Conservation (phyloP, 2,113 vertebrate species). For the Polypterus senegalus region DNA sequence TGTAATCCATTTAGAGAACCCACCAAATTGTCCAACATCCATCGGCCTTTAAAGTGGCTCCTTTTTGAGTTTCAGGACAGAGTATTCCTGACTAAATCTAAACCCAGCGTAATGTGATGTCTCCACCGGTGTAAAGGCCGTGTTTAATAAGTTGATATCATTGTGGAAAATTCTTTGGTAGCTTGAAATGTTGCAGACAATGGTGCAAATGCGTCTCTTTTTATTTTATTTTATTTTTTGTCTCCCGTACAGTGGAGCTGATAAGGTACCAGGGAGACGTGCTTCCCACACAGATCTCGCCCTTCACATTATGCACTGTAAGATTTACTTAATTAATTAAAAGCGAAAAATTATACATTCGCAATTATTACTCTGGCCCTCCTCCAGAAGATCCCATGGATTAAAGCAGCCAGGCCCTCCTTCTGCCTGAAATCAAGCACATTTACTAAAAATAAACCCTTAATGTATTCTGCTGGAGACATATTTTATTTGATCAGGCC, state of each 20-base stretch:
- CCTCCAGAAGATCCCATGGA: not conserved
- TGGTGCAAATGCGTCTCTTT: no score
- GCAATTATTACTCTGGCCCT: not conserved
- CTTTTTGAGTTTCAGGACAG: no score
- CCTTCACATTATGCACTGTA: not conserved
- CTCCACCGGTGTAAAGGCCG: no score
- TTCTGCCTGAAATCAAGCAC: not conserved
- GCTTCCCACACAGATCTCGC: not conserved
- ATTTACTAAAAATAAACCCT: not conserved
- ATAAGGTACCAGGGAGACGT: not conserved
- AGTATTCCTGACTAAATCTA: no score
- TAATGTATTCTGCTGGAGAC: not conserved
- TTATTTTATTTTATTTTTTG: not conserved
- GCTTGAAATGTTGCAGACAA: no score
- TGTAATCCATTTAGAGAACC: no score
- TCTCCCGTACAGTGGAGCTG: not conserved
- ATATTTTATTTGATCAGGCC: not conserved
- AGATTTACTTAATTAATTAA: not conserved
- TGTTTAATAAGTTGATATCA: no score
- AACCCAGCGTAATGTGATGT: no score
- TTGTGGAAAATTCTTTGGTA: no score
- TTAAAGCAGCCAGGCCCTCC: not conserved
- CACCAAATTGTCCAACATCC: no score
- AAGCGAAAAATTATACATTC: not conserved
- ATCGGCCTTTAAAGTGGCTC: no score